These are phyloP conservation scores for Melanotaenia trifasciata DNA, from an alignment of 2,797 vertebrate species.

Conservation along the genomic window DNA sequence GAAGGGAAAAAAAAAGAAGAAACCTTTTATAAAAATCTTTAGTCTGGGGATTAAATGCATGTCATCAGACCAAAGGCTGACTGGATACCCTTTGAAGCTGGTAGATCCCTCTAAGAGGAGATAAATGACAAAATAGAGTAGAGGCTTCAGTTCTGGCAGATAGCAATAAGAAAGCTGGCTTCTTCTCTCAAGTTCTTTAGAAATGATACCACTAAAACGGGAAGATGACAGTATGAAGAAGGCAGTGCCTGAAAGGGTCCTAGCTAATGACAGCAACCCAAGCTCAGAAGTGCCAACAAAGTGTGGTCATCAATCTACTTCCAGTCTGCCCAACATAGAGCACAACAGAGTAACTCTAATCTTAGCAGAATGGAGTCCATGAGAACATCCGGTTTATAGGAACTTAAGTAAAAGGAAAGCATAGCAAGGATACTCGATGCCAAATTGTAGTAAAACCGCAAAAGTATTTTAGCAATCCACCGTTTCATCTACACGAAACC, in stretches of 20 bases:
- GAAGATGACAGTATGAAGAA: conserved; percentile 51
- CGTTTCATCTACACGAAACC: too few relatives aligned
- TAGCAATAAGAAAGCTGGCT: conserved; percentile 57
- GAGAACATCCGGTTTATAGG: conserved; percentile 20
- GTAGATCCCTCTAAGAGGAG: conserved; percentile 70
- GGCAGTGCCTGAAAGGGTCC: conserved; percentile 35
- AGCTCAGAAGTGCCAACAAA: conserved; percentile 33
- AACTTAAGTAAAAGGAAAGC: conserved; percentile 15
- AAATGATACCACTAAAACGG: conserved; percentile 53
- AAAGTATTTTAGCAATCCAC: too few relatives aligned
- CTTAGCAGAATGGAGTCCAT: not conserved
- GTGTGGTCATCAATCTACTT: conserved; percentile 16
- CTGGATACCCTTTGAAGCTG: conserved; percentile 71
- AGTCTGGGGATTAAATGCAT: conserved; percentile 74
- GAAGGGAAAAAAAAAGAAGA: conserved; percentile 36
- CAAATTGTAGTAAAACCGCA: too few relatives aligned
- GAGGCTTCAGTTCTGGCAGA: conserved; percentile 69
- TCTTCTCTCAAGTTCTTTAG: conserved; percentile 39
- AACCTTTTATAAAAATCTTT: conserved; percentile 65
- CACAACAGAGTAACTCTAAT: not conserved
- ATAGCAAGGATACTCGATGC: not conserved
- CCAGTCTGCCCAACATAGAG: conserved; percentile 3
- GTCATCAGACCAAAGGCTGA: conserved; percentile 72
- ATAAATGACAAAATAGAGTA: conserved; percentile 66
- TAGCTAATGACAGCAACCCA: conserved; percentile 47